Evolutionary conservation across 2,888 invertebrate species (phyloP).

Genomic region (Anoncus sp.): DNA sequence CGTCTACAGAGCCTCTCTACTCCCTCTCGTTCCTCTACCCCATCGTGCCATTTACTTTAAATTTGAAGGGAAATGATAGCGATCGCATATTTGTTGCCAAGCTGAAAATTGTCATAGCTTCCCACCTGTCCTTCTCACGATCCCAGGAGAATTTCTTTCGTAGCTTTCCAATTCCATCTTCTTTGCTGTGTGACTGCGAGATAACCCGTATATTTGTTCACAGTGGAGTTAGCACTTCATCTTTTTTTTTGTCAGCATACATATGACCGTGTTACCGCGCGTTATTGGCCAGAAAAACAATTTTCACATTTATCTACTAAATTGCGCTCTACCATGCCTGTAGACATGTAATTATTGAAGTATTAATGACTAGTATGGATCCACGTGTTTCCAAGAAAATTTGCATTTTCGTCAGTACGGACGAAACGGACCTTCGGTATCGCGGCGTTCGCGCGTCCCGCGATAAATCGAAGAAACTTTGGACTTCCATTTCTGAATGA

Average conservation of each 20-base stretch:
- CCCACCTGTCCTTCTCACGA: background rate
- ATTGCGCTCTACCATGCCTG: background rate
- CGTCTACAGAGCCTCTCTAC: background rate
- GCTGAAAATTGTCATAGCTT: conserved; percentile 18
- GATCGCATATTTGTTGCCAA: background rate
- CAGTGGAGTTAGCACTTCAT: background rate
- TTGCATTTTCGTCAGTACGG: background rate
- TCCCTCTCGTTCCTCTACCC: background rate
- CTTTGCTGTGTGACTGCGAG: conserved; percentile 3
- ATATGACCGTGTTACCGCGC: background rate
- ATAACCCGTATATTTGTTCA: conserved; percentile 13
- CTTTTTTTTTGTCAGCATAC: background rate
- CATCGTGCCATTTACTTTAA: conserved; percentile 11
- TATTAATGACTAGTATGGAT: background rate
- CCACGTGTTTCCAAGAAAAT: background rate
- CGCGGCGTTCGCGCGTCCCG: no score
- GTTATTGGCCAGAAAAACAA: background rate
- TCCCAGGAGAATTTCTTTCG: conserved; percentile 19
- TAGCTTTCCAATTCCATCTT: conserved; percentile 1
- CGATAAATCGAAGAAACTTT: no score
- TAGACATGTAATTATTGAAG: no score
- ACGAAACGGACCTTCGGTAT: no score
- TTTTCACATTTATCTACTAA: background rate
- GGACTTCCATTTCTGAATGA: no score
- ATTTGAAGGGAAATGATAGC: background rate